Base-by-base conservation (phyloP, 2,113 vertebrate genomes). In the Ceyx cyanopectus region DNA sequence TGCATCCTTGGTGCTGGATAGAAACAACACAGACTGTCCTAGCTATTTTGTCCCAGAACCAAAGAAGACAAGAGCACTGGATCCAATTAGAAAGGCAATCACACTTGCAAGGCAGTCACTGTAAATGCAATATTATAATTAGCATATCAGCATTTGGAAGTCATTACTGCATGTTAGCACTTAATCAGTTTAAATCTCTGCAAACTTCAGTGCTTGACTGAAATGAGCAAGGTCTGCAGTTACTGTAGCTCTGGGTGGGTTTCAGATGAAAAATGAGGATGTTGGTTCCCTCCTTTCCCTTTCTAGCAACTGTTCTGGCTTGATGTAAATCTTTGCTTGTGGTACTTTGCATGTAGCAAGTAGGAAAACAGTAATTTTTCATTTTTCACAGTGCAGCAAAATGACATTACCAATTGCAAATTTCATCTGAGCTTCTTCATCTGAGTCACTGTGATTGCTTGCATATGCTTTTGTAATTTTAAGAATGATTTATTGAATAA, bases 361-460 rank as follows among this genome's bases (percentile, higher is more conserved):
- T 53, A 54, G 40, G 45, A 41, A 84, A 34, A 78, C 73, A 78
- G 50, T 50, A 1, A 79, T 76, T 92, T 85, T 85, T 91, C 70
- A 76, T 73, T 89, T 89, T 93, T 69, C 62, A 54, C 70, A 29
- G 57, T 27, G 46, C 54, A 7, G 16, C 66, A 79, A 70, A 90
- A 75, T 1, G 6, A 57, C 81, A 85, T 79, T 93, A 76, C 70
- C 84, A 81, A 73, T 12, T 85, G 62, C 54, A 91, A 68, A 76
- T 94, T 82, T 82, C 81, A 82, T 95, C 81, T 79, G 54, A 66
- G 81, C 2, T 30, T 87, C 54, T 50, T 18, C 58, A 73, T 75
- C 78, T 94, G 91, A 91, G 74, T 89, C 93, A 93, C 75, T 18
- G 30, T 65, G 58, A 76, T 66, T 70, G 62, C 66, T 66, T 69